Evolutionary conservation across 2,888 invertebrate species (phyloP).

Genomic region (Mesoligia furuncula): DNA sequence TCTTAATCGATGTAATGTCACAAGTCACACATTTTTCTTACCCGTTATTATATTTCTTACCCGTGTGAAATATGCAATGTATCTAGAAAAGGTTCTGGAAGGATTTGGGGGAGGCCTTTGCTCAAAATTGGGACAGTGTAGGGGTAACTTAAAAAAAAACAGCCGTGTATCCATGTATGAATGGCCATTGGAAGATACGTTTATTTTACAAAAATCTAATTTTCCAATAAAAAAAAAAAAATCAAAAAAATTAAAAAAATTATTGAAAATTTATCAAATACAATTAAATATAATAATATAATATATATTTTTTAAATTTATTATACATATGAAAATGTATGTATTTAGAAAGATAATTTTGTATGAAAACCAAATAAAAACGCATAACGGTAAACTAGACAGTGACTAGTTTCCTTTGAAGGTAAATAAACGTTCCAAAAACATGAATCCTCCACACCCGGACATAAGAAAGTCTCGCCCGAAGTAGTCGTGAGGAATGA

Average conservation of each 20-base stretch:
- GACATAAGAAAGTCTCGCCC: conserved; percentile 61
- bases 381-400: neutral
- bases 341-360: neutral
- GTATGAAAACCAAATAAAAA: neutral
- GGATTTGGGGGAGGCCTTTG: too few relatives aligned
- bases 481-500: conserved; percentile 54
- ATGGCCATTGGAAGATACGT: too few relatives aligned
- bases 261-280: neutral
- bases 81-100: neutral
- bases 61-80: neutral
- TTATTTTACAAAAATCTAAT: too few relatives aligned
- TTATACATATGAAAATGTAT: too few relatives aligned
- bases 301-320: too few relatives aligned
- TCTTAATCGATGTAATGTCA: neutral
- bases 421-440: conserved; percentile 42
- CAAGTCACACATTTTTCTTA: neutral
- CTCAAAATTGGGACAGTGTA: too few relatives aligned
- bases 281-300: too few relatives aligned
- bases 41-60: too few relatives aligned
- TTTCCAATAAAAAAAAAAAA: neutral
- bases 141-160: too few relatives aligned
- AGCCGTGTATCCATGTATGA: too few relatives aligned
- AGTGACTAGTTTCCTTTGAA: conserved; percentile 13
- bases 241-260: too few relatives aligned
- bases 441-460: conserved; percentile 41